Base-by-base conservation (phyloP, 2,888 invertebrate genomes). In the Eilema griseolum region DNA sequence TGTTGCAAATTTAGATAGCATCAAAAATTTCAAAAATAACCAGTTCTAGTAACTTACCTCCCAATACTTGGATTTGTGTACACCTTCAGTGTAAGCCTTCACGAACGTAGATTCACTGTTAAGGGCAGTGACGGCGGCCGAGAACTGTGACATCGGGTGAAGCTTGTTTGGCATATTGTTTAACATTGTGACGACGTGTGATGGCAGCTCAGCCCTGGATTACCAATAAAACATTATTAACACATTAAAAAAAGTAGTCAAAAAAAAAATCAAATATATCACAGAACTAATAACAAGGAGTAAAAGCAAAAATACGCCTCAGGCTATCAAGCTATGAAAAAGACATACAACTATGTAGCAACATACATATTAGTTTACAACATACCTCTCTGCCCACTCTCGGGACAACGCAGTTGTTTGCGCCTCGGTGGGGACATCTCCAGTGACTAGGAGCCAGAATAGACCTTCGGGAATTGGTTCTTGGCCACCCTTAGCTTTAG, bases 111-210 rank as follows among this genome's bases (percentile, higher is more conserved):
- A 98, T 94, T 99, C 99, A 88, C 97, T 98, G 95, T 99, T 99
- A 79, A 99, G 96, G 4, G 98, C 98, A 24, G 98, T 98, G 80
- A 99, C 97, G 33, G 99, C 99, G 2, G 98, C 98, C 33, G 97
- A 97, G 89, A 99, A 97, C 94, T 99, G 99, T 0, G 98, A 97
- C 99, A 99, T 99, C 1, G 99, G 99, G 90, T 99, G 99, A 71
- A 99, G 96, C 85, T 97, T 96, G 85, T 96, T 96, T 23, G 99
- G 99, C 94, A 99, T 97, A 93, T 98, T 98, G 96, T 99, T 98
- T 85, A 99, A 95, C 96, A 99, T 97, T 64, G 97, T 98, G 67
- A 98, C 98, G n/a, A 99, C 98, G 92, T 99, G 99, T 33, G 98
- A 96, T 11, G 99, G 99, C 23, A 99, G 94, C 84, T 98, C 97